These are phyloP conservation scores for Ischnura elegans DNA, from an alignment of 2,888 invertebrate species.

Conservation along the genomic window DNA sequence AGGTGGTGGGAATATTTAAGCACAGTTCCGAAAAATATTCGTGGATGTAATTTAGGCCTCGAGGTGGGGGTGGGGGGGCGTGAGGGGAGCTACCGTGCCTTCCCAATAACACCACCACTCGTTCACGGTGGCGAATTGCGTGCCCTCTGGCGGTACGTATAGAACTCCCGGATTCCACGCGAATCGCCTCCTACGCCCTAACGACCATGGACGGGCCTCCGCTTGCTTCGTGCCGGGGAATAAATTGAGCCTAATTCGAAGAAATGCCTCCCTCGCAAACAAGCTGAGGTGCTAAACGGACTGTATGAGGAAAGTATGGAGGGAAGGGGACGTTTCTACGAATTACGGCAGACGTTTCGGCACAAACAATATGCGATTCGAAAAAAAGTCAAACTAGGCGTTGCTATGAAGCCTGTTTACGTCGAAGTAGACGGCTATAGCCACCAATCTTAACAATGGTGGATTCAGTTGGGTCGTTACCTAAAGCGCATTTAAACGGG, in stretches of 20 bases:
- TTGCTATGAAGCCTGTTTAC: too few species aligned
- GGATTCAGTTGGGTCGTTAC: too few species aligned
- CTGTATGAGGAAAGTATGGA: background rate
- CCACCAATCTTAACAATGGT: too few species aligned
- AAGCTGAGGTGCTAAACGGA: background rate
- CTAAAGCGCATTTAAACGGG: too few species aligned
- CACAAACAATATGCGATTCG: too few species aligned
- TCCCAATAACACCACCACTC: background rate
- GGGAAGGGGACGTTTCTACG: background rate
- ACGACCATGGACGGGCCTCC: background rate
- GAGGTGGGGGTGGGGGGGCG: background rate
- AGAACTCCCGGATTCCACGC: background rate
- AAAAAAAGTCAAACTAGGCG: too few species aligned
- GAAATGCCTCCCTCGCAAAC: background rate
- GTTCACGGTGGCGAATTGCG: background rate
- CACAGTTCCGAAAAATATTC: background rate
- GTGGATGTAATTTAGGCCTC: background rate
- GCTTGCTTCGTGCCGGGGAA: background rate
- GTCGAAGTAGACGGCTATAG: too few species aligned
- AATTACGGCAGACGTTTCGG: too few species aligned
- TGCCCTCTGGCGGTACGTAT: conserved; percentile 5
- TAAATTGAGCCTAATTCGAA: background rate
- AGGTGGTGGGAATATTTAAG: background rate
- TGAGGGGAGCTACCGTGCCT: background rate
- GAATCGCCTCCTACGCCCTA: background rate